Evolutionary conservation across 64 coral and sea anemone species (phyloP).

Genomic region (Cladopsammia gracilis): DNA sequence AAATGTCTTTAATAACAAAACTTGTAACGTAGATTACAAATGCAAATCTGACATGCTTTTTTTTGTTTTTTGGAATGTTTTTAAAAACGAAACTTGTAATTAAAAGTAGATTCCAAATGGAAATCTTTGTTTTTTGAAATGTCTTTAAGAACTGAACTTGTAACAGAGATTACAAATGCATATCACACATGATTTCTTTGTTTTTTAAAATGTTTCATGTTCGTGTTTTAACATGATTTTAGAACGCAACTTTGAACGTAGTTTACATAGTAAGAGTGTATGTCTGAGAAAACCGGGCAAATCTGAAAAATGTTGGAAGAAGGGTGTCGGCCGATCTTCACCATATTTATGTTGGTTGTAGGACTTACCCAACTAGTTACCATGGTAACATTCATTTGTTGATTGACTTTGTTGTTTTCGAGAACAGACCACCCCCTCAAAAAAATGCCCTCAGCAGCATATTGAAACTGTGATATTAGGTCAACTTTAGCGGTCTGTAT

Average conservation of each 20-base stretch:
- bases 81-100: slow-evolving; percentile 6
- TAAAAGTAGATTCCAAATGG: slow-evolving; percentile 4
- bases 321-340: too few relatives aligned
- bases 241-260: not conserved
- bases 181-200: slow-evolving; percentile 1
- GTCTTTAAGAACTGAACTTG: slow-evolving; percentile 35
- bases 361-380: too few relatives aligned
- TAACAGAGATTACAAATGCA: slow-evolving; percentile 2
- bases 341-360: too few relatives aligned
- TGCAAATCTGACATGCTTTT: slow-evolving; percentile 4
- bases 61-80: not conserved
- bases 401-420: too few relatives aligned
- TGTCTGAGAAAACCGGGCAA: too few relatives aligned
- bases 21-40: slow-evolving; percentile 1
- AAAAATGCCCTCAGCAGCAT: too few relatives aligned
- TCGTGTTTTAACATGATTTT: slow-evolving; percentile 28
- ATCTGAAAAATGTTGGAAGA: too few relatives aligned
- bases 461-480: too few relatives aligned
- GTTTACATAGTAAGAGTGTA: too few relatives aligned
- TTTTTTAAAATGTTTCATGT: slow-evolving; percentile 25
- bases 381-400: too few relatives aligned
- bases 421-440: too few relatives aligned
- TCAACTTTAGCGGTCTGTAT: too few relatives aligned
- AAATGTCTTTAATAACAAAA: not conserved
- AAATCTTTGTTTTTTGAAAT: slow-evolving; percentile 9